Percentiles rank a stretch among this genome's conserved stretches.
These are phyloP conservation scores for Agraylea sexmaculata DNA, from an alignment of 1,140 invertebrate genomes.

Conservation along the genomic window DNA sequence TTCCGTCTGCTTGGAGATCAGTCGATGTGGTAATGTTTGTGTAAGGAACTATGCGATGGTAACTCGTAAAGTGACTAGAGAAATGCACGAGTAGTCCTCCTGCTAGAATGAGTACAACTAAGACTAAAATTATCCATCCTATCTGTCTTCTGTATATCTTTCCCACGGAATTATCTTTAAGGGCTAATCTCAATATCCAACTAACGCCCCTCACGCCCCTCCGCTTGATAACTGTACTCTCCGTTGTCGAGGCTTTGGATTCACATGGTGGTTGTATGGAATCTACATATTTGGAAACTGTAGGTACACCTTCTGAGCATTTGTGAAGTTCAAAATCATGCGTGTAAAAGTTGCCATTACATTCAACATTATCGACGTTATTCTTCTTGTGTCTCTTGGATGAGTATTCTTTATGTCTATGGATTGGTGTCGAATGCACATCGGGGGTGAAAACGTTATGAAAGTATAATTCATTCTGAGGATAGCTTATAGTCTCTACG, in stretches of 20 bases:
- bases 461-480: slow-evolving; percentile 13
- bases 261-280: slow-evolving; percentile 14
- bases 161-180: slow-evolving; percentile 29
- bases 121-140: slow-evolving; percentile 15
- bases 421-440: slow-evolving; percentile 35
- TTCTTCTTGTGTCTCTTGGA: slow-evolving; percentile 7
- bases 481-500: slow-evolving; percentile 5
- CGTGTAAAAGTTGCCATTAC: not conserved
- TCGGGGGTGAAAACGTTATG: slow-evolving; percentile 23
- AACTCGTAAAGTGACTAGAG: slow-evolving; percentile 15
- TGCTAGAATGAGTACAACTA: slow-evolving; percentile 14
- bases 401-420: slow-evolving; percentile 11
- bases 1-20: no score
- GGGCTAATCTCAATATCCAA: slow-evolving; percentile 33
- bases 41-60: slow-evolving; percentile 12
- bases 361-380: slow-evolving; percentile 8
- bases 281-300: slow-evolving; percentile 36
- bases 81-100: slow-evolving; percentile 16
- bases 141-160: slow-evolving; percentile 20
- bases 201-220: slow-evolving; percentile 32
- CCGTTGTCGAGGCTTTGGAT: no score
- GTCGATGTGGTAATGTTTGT: no score
- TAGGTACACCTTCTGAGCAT: slow-evolving; percentile 26
- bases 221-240: slow-evolving; percentile 29
- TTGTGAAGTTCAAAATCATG: slow-evolving; percentile 18